A percentile compares a stretch with the other conserved stretches of the same genome.
These are phyloP conservation scores for Poecilia latipinna DNA, from an alignment of 2,113 vertebrate genomes.

Conservation along the genomic window DNA sequence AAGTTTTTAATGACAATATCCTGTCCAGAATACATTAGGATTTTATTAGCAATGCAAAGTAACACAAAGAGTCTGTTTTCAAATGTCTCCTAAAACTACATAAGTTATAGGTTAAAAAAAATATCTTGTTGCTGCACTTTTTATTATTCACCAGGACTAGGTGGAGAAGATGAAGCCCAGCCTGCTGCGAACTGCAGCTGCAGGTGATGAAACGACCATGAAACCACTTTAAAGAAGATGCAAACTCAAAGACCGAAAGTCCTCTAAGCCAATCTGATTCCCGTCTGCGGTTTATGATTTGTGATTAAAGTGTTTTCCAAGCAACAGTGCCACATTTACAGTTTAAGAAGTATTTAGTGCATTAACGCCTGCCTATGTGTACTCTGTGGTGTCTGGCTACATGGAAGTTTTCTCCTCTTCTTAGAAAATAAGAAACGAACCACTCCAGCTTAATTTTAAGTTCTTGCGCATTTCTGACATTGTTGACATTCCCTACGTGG, in stretches of 20 bases:
- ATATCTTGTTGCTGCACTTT: not conserved
- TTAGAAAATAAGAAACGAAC: no score
- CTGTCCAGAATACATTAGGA: not conserved
- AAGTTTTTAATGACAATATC: not conserved
- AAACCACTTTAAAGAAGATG: conserved; percentile 34
- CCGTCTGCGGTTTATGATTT: not conserved
- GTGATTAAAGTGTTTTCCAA: not conserved
- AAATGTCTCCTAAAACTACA: conserved; percentile 8
- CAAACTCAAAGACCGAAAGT: conserved; percentile 21
- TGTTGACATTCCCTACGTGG: no score
- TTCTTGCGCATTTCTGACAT: no score
- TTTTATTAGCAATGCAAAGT: not conserved
- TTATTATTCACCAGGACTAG: conserved; percentile 1
- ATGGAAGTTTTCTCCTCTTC: no score
- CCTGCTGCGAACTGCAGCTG: conserved; percentile 18
- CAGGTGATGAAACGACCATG: conserved; percentile 50
- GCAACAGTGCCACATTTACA: not conserved
- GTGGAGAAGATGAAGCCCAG: not conserved
- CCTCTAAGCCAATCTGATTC: not conserved
- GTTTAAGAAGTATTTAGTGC: no score
- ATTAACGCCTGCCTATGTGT: no score
- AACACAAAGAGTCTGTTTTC: conserved; percentile 5
- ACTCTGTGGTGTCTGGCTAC: no score
- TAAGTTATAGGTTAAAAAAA: not conserved
- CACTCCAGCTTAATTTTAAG: no score